A percentile compares a stretch with the other conserved stretches of the same genome.
These are phyloP conservation scores for Campopleginae sp. DNA, from an alignment of 2,888 invertebrate genomes.

Conservation along the genomic window DNA sequence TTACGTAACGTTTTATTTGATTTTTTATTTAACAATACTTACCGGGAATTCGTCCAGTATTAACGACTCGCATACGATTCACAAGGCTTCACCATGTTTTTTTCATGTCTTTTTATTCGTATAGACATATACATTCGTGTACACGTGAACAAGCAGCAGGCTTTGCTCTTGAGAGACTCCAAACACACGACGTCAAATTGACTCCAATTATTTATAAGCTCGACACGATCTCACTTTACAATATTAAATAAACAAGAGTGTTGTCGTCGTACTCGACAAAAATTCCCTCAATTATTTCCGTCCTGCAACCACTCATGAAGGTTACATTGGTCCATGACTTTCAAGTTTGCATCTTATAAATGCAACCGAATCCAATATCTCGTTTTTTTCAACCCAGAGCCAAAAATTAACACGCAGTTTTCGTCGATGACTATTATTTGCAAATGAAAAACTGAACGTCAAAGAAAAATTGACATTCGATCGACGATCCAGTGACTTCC, in stretches of 20 bases:
- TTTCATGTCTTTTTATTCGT: background rate
- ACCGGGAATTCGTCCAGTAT: conserved; percentile 65
- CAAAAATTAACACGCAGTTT: no score
- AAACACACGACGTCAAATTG: conserved; percentile 25
- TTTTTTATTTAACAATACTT: conserved; percentile 45
- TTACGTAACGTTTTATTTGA: conserved; percentile 46
- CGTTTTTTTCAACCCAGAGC: no score
- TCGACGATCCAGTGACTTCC: background rate
- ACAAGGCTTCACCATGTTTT: conserved; percentile 46
- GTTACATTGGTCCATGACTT: no score
- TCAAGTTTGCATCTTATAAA: background rate
- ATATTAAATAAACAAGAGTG: conserved; percentile 13
- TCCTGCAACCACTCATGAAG: background rate
- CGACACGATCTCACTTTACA: conserved; percentile 49
- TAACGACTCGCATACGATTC: conserved; percentile 52
- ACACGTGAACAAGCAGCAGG: background rate
- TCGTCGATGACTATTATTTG: no score
- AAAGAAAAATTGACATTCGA: no score
- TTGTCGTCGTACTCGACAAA: conserved; percentile 15
- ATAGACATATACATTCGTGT: background rate
- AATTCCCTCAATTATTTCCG: conserved; percentile 12
- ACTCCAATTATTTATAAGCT: conserved; percentile 57
- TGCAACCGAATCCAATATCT: background rate
- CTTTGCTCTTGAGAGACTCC: conserved; percentile 15
- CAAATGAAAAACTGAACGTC: no score